phyloP scores from a whole-genome alignment of 2,888 invertebrate genomes.

The Thecophora atra region DNA sequence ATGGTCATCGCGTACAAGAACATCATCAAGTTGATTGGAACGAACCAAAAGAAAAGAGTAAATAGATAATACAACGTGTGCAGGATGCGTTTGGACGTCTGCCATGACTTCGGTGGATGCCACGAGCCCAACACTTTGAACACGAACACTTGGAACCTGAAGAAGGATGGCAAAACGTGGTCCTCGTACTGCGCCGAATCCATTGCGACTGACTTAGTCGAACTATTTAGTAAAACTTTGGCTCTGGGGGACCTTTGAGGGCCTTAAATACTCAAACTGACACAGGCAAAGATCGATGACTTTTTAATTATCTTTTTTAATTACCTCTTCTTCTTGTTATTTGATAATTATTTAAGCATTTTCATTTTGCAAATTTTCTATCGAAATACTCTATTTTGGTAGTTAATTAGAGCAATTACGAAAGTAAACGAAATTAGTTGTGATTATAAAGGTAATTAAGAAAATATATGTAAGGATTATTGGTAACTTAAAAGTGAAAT shows the following conservation, averaged over 20 bases:
- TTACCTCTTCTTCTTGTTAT: not conserved
- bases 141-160: slow-evolving; percentile 41
- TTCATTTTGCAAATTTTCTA: not conserved
- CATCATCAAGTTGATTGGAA: slow-evolving; percentile 45
- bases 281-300: too few species aligned
- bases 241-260: too few species aligned
- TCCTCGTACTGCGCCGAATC: slow-evolving; percentile 5
- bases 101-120: slow-evolving; percentile 37
- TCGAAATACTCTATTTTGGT: not conserved
- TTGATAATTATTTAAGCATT: not conserved
- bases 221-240: not conserved
- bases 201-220: not conserved
- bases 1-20: slow-evolving; percentile 44
- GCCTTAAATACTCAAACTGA: too few species aligned
- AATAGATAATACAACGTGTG: slow-evolving; percentile 42
- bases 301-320: too few species aligned
- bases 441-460: not conserved
- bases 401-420: not conserved
- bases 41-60: slow-evolving; percentile 44
- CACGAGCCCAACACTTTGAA: slow-evolving; percentile 44
- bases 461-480: too few species aligned
- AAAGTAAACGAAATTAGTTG: not conserved
- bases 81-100: not conserved
- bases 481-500: too few species aligned
- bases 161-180: slow-evolving; percentile 42